Conservation (phyloP, 2,113 vertebrate genomes). For the Noturus placidus region DNA sequence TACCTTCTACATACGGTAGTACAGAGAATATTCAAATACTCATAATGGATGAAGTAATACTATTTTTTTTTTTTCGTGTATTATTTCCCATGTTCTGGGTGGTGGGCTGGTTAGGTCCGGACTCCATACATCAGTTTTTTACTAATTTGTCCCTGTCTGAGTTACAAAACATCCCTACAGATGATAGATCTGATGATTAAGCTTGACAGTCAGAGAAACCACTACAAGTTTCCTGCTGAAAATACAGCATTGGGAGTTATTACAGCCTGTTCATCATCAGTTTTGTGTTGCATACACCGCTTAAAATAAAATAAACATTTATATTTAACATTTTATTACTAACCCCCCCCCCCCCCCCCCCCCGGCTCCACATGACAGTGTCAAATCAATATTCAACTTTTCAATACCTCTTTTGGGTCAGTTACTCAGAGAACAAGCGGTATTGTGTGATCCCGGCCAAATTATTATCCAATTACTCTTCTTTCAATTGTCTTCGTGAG, state of each 20-base stretch:
- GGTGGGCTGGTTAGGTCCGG: not conserved
- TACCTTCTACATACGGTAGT: not conserved
- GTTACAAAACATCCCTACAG: not conserved
- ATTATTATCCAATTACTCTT: conserved; percentile 33
- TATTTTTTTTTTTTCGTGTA: too few species aligned
- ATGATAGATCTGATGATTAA: conserved; percentile 21
- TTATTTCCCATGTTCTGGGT: not conserved
- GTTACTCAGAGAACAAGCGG: not conserved
- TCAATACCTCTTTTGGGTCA: not conserved
- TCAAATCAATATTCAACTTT: not conserved
- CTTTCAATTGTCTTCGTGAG: not conserved
- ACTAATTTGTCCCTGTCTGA: not conserved
- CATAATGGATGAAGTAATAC: not conserved
- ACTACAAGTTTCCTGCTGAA: too few species aligned
- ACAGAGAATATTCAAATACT: not conserved
- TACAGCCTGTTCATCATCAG: conserved; percentile 8
- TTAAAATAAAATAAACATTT: not conserved
- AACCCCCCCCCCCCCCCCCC: too few species aligned
- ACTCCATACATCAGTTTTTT: not conserved
- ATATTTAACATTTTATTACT: not conserved
- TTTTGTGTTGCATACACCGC: not conserved
- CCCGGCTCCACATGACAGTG: not conserved
- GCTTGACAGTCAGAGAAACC: not conserved
- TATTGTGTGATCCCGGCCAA: not conserved
- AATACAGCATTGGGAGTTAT: too few species aligned